These are phyloP conservation scores for Azorinus chamasolen DNA, from an alignment of 2,888 invertebrate genomes.

Conservation along the genomic window DNA sequence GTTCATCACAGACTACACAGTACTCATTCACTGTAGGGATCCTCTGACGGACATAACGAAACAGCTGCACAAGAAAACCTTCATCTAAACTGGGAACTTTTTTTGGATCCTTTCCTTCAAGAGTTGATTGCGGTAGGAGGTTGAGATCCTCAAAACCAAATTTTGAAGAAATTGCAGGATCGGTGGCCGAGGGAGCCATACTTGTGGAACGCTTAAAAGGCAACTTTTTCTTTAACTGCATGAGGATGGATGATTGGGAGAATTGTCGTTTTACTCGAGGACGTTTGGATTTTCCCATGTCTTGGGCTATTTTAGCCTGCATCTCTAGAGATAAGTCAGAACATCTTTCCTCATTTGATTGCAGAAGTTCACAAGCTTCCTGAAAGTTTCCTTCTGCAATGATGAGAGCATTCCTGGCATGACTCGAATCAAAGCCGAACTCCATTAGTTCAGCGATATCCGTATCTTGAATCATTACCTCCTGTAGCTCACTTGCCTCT, in stretches of 20 bases:
- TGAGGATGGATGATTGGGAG: slow-evolving; percentile 61
- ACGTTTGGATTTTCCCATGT: not conserved
- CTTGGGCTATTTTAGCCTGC: slow-evolving; percentile 7
- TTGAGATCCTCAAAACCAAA: slow-evolving; percentile 59
- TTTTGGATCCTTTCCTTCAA: slow-evolving; percentile 74
- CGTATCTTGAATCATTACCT: slow-evolving; percentile 55
- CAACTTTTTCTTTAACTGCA: slow-evolving; percentile 55
- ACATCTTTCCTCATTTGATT: slow-evolving; percentile 63
- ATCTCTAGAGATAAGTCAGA: slow-evolving; percentile 13
- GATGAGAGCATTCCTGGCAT: slow-evolving; percentile 75
- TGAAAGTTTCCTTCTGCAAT: slow-evolving; percentile 73
- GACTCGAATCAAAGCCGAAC: slow-evolving; percentile 74
- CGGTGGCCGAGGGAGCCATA: slow-evolving; percentile 45
- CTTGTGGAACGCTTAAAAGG: slow-evolving; percentile 60
- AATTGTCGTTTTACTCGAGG: slow-evolving; percentile 48
- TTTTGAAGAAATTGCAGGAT: slow-evolving; percentile 22
- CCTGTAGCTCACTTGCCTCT: not conserved
- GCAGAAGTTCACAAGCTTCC: slow-evolving; percentile 72
- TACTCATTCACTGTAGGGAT: slow-evolving; percentile 82
- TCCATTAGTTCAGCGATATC: slow-evolving; percentile 68
- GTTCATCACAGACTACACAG: slow-evolving; percentile 84
- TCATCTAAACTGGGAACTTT: slow-evolving; percentile 69
- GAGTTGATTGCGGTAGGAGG: slow-evolving; percentile 67
- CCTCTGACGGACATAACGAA: slow-evolving; percentile 78
- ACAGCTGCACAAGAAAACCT: slow-evolving; percentile 72